Evolutionary conservation across 2,113 vertebrate species (phyloP).

Genomic region (Chionomys nivalis): DNA sequence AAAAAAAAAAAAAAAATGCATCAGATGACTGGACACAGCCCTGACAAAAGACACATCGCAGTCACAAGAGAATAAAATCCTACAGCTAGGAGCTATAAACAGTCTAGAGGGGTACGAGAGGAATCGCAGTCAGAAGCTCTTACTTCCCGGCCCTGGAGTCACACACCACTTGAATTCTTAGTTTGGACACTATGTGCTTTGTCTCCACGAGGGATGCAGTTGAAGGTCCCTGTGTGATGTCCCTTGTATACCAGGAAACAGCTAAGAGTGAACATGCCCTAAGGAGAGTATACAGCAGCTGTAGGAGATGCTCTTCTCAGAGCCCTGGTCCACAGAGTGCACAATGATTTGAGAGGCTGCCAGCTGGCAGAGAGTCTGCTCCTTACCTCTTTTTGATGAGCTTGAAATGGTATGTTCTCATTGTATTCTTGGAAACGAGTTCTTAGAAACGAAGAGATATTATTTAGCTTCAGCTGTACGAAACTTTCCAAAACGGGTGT

Average conservation of each 20-base stretch:
- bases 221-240: accelerated
- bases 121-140: background rate
- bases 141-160: background rate
- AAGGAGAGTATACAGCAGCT: accelerated
- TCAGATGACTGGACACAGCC: background rate
- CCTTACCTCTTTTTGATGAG: background rate
- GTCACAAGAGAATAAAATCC: background rate
- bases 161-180: accelerated
- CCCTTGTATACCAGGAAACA: background rate
- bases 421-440: background rate
- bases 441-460: background rate
- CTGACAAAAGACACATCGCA: background rate
- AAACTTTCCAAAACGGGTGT: background rate
- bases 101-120: accelerated
- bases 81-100: background rate
- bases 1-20: background rate
- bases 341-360: background rate
- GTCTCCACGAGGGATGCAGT: background rate
- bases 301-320: background rate
- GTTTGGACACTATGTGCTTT: background rate
- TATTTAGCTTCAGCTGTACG: background rate
- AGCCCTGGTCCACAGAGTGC: background rate
- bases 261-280: background rate
- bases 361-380: accelerated
- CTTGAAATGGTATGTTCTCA: background rate